These are phyloP conservation scores for Melanerpes aurifrons DNA, from an alignment of 2,113 vertebrate genomes.

Conservation along the genomic window DNA sequence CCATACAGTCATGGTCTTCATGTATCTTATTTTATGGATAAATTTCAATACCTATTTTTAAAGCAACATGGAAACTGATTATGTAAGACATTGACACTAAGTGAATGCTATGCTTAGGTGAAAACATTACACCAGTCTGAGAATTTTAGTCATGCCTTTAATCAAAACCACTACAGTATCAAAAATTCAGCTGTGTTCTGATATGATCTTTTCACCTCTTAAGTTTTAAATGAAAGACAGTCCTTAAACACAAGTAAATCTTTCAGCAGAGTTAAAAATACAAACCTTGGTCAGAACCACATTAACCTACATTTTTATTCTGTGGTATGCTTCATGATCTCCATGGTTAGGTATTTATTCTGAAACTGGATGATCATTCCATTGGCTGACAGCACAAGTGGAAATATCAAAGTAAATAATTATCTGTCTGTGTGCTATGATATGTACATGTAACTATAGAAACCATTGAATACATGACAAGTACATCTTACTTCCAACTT, in stretches of 20 bases:
- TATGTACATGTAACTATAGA: not conserved
- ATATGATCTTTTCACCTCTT: not conserved
- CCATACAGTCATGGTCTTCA: not conserved
- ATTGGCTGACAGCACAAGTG: not conserved
- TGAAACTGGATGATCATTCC: not conserved
- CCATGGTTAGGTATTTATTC: not conserved
- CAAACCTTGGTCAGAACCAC: not conserved
- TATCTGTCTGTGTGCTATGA: not conserved
- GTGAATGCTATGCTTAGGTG: not conserved
- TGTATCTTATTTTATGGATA: not conserved
- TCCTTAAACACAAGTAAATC: not conserved
- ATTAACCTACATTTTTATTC: not conserved
- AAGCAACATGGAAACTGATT: not conserved
- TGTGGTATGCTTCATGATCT: not conserved
- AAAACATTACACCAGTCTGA: not conserved
- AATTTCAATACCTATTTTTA: not conserved
- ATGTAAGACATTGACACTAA: not conserved
- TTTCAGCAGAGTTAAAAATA: not conserved
- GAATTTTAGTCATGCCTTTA: not conserved
- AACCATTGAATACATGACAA: not conserved
- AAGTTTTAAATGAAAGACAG: not conserved
- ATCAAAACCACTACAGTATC: not conserved
- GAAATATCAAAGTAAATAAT: not conserved
- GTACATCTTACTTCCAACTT: not conserved
- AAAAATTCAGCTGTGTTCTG: not conserved